These are phyloP conservation scores for Heterodera filipjevi DNA, from an alignment of 2,888 invertebrate species.

Conservation along the genomic window DNA sequence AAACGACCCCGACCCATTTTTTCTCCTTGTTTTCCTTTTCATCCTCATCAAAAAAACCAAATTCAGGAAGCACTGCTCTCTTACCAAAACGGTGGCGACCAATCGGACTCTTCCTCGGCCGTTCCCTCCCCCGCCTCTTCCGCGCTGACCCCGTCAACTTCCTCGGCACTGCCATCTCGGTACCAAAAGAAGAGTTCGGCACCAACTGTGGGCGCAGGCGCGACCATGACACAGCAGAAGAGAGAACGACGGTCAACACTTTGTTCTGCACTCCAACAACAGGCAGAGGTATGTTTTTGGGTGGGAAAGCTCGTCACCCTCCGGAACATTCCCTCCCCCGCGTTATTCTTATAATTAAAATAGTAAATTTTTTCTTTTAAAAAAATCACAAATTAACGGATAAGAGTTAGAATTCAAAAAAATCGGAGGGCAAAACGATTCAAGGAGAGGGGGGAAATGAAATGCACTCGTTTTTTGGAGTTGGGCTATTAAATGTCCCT, in stretches of 20 bases:
- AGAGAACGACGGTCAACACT: slow-evolving; percentile 33
- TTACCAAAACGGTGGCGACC: slow-evolving; percentile 24
- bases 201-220: slow-evolving; percentile 1
- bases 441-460: too few relatives aligned
- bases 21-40: too few relatives aligned
- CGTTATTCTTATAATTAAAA: too few relatives aligned
- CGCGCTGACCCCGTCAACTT: background rate
- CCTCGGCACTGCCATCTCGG: slow-evolving; percentile 16
- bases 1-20: too few relatives aligned
- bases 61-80: slow-evolving; percentile 21
- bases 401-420: too few relatives aligned
- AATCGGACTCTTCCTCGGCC: slow-evolving; percentile 32
- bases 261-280: slow-evolving; percentile 25
- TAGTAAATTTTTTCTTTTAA: too few relatives aligned
- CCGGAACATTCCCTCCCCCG: too few relatives aligned
- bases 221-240: background rate
- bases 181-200: slow-evolving; percentile 34
- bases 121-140: background rate
- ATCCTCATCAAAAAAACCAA: too few relatives aligned
- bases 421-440: too few relatives aligned
- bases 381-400: too few relatives aligned
- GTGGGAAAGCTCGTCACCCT: background rate
- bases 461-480: too few relatives aligned
- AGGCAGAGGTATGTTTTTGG: slow-evolving; percentile 1
- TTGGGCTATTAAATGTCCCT: too few relatives aligned